A percentile compares a stretch with the other conserved stretches of the same genome.
phyloP scores from a whole-genome alignment of 1,140 invertebrate species.

The Drosophila paulistorum region DNA sequence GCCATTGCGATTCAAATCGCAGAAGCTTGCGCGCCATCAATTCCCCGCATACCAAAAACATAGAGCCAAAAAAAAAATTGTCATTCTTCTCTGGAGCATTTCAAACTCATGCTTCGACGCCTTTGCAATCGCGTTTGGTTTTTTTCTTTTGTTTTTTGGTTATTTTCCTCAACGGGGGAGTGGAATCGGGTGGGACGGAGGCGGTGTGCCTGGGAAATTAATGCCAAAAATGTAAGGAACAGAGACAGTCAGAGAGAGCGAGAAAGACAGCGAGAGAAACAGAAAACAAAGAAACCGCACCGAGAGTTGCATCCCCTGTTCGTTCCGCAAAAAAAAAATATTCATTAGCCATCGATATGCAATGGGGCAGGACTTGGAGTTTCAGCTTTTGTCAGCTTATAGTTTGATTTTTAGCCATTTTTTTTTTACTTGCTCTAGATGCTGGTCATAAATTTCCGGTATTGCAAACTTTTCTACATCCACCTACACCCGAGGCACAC shows the following conservation, averaged over 20 bases:
- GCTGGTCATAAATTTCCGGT: constrained; percentile 68
- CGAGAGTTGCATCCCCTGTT: constrained; percentile 52
- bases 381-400: constrained; percentile 63
- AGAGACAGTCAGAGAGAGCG: background rate
- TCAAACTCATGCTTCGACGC: constrained; percentile 72
- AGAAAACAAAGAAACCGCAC: constrained; percentile 67
- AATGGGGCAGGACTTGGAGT: constrained; percentile 35
- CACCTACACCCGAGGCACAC: background rate
- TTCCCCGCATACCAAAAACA: constrained; percentile 27
- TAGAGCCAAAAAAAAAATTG: constrained; percentile 30
- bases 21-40: constrained; percentile 70
- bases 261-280: constrained; percentile 27
- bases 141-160: constrained; percentile 34
- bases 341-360: constrained; percentile 70
- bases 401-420: constrained; percentile 68
- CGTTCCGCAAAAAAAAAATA: constrained; percentile 61
- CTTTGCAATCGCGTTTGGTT: constrained; percentile 74
- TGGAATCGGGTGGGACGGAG: constrained; percentile 8
- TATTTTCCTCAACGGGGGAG: constrained; percentile 52
- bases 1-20: constrained; percentile 78
- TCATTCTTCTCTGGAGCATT: constrained; percentile 56
- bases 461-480: constrained; percentile 61
- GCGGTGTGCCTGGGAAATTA: constrained; percentile 4
- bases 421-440: constrained; percentile 29
- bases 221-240: constrained; percentile 7